Base-by-base conservation (phyloP, 2,113 vertebrate species). In the Chaenocephalus aceratus region DNA sequence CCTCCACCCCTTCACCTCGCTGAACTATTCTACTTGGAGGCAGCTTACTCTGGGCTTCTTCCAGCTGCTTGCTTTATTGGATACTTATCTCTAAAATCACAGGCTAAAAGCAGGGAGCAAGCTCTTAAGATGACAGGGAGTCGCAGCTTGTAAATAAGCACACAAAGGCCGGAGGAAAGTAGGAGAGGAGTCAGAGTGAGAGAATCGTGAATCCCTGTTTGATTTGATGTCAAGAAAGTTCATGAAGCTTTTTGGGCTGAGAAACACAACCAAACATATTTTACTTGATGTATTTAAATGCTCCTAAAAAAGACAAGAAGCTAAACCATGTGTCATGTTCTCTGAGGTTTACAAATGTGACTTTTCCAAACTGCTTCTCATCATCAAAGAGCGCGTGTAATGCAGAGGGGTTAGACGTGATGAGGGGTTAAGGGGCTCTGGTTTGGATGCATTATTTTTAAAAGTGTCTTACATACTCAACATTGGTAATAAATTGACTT, bases 31-130 rank as follows among this genome's bases (percentile, higher is more conserved):
- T 41, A 57, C 73, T 72, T 48, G 62, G 48, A 84, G 67, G 76
- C 75, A 79, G 65, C 79, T 77, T 61, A 62, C 30, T 54, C 72
- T 48, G 68, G 57, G 73, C 67, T 46, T 86, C 72, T 83, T 79
- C 87, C 79, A 91, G 89, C 85, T 48, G 79, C 1, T 63, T 46
- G 56, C 73, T 90, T 91, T 87, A 87, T 92, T 87, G 84, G 76
- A 90, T 61, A 73, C 78, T 86, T 80, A 82, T 88, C 82, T 88
- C 45, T 34, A 80, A 77, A 41, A 86, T 86, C 82, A 72, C 44
- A 65, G 70, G 58, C 53, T 74, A 66, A 87, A 73, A 79, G 82
- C 36, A 69, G 75, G 75, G 51, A 78, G 36, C 69, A 30, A n/a
- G 41, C 70, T 80, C 48, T 82, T 54, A 54, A 82, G 62, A 89